Evolutionary conservation across 2,888 invertebrate genomes (phyloP), one percentile per base, ranked within the genome.

Genomic region (Lepidochrysops patricia): DNA sequence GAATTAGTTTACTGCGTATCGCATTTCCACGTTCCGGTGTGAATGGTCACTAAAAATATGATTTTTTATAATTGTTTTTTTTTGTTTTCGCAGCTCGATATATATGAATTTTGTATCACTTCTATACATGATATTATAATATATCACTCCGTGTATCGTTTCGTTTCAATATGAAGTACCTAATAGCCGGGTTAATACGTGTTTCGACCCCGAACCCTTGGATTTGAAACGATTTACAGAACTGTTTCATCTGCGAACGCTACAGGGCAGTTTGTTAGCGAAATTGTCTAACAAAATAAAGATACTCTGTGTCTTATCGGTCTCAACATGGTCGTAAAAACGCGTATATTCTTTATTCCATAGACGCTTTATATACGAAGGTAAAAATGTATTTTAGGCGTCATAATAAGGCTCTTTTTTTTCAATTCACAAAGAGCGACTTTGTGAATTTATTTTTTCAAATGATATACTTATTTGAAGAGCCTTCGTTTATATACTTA

Each of bases 261-360:
- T 50, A 26, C n/a, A 50, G 13, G 13, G 50, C 27, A 15, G 52
- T 52, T 52, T 52, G 13, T 27, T 43, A 23, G 43, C 43, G 43
- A 43, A 43, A 43, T 43, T 43, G 23, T 43, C 12, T 43, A 6
- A 19, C 26, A 27, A 52, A 27, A 52, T 27, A 26, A 52, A 27
- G 52, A 26, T 26, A 52, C 26, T 27, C 52, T 13, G 52, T 13
- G 27, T 26, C 27, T 23, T 52, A 27, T 52, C 26, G 52, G 50
- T 26, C 52, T 52, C 52, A 15, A 13, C 27, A 27, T 7, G 13
- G 27, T 52, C 52, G 52, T 52, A 52, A 52, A 52, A 52, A n/a
- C 34, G 25, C 19, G 43, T 43, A 43, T 43, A 19, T 43, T 19
- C 23, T 43, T 43, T 43, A 43, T 43, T 43, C 15, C 37, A 35